phyloP scores from a whole-genome alignment of 2,888 invertebrate genomes.

The Gortyna flavago region DNA sequence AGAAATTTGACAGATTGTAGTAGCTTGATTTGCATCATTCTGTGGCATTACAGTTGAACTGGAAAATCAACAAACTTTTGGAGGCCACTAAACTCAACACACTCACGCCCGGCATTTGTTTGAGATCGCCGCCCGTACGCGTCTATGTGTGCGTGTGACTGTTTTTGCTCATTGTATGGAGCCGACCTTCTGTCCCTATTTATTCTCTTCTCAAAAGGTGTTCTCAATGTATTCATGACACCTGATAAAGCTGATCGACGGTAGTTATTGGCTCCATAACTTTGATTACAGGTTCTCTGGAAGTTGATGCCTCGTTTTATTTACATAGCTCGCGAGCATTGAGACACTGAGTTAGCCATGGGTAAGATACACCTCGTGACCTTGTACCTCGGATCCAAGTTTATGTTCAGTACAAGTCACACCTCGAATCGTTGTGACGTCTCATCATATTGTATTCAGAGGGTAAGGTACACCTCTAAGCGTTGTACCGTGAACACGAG shows the following conservation, averaged over 20 bases:
- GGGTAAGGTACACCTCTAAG: too few relatives aligned
- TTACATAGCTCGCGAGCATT: background rate
- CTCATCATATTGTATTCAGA: background rate
- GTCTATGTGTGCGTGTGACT: background rate
- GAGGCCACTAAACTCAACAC: background rate
- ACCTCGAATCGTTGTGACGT: background rate
- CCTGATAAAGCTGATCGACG: conserved; percentile 36
- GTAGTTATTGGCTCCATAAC: conserved; percentile 39
- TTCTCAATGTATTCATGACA: conserved; percentile 54
- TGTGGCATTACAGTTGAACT: too few relatives aligned
- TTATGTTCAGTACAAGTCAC: background rate
- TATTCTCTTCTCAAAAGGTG: background rate
- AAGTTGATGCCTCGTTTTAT: conserved; percentile 30
- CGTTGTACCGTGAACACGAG: too few relatives aligned
- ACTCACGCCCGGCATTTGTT: background rate
- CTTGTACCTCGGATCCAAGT: too few relatives aligned
- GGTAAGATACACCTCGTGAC: too few relatives aligned
- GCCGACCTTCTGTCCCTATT: background rate
- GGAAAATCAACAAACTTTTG: too few relatives aligned
- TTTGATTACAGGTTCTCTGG: conserved; percentile 28
- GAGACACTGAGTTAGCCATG: too few relatives aligned
- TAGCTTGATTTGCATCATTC: too few relatives aligned
- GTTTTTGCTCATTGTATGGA: background rate
- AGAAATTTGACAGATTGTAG: too few relatives aligned
- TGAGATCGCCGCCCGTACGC: background rate